These are phyloP conservation scores for Agrochola litura DNA, from an alignment of 2,888 invertebrate species.

Conservation along the genomic window DNA sequence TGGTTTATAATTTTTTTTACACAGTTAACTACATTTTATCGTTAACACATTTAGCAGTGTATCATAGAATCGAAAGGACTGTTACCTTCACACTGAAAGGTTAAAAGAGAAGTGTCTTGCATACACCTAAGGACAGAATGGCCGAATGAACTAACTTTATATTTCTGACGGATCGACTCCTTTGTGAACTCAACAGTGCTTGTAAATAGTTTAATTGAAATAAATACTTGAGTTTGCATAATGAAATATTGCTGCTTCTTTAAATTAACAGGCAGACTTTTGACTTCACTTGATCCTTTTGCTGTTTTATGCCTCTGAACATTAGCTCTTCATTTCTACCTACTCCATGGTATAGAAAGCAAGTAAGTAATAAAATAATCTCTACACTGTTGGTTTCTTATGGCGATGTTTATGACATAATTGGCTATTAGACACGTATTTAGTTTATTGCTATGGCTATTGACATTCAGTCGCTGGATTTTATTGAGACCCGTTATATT, in stretches of 20 bases:
- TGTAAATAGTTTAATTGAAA: background rate
- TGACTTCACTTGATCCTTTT: background rate
- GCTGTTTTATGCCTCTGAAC: too few species aligned
- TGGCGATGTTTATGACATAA: conserved; percentile 71
- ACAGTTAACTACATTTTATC: background rate
- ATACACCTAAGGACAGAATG: background rate
- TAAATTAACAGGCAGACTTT: background rate
- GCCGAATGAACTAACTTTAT: background rate
- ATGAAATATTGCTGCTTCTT: background rate
- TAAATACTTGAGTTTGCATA: background rate
- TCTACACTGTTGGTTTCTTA: conserved; percentile 57
- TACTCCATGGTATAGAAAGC: conserved; percentile 39
- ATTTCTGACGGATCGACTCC: background rate
- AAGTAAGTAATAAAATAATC: conserved; percentile 64
- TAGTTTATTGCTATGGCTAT: conserved; percentile 65
- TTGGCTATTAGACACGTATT: conserved; percentile 71
- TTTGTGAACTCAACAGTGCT: background rate
- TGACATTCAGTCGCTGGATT: conserved; percentile 50
- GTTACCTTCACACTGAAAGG: too few species aligned
- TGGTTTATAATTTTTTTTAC: too few species aligned
- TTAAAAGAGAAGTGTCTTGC: background rate
- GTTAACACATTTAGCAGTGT: background rate
- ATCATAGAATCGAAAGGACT: background rate
- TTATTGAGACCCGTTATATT: conserved; percentile 56
- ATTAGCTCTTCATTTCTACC: conserved; percentile 26